Conservation (phyloP, 2,113 vertebrate genomes). For the Protobothrops mucrosquamatus region DNA sequence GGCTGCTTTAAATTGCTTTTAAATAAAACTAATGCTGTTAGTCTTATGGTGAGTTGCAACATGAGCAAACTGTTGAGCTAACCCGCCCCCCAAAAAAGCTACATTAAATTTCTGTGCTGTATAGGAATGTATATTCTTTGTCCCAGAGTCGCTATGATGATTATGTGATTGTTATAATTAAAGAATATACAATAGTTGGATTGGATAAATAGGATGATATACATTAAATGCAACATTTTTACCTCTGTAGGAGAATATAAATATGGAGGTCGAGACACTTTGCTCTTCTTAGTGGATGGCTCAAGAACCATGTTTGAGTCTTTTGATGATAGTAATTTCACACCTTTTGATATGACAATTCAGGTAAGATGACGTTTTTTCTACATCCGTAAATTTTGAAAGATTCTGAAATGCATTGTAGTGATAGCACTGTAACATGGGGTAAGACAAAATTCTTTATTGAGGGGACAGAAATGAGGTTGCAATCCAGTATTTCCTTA, state of each 20-base stretch:
- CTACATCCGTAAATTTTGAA: neutral
- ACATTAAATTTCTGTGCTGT: neutral
- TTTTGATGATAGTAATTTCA: conserved; percentile 63
- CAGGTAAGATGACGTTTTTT: conserved; percentile 72
- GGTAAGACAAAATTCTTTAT: neutral
- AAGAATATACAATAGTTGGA: neutral
- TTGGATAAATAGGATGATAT: neutral
- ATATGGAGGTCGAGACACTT: conserved; percentile 84
- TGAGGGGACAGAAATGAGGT: neutral
- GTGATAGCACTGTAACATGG: neutral
- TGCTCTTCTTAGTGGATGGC: conserved; percentile 94
- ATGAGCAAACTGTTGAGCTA: neutral
- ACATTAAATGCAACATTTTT: neutral
- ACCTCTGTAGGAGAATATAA: conserved; percentile 67
- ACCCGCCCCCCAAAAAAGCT: neutral
- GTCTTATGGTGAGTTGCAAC: neutral
- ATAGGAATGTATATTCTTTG: neutral
- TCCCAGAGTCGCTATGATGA: neutral
- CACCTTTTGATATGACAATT: conserved; percentile 91
- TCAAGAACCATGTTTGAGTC: conserved; percentile 89
- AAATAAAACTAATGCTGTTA: neutral
- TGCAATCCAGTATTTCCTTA: neutral
- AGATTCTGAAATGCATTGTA: neutral
- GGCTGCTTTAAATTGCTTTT: neutral
- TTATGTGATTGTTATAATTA: neutral